Evolutionary conservation across 23 tunicate species (phyloP).

Genomic region (Botrylloides violaceus): DNA sequence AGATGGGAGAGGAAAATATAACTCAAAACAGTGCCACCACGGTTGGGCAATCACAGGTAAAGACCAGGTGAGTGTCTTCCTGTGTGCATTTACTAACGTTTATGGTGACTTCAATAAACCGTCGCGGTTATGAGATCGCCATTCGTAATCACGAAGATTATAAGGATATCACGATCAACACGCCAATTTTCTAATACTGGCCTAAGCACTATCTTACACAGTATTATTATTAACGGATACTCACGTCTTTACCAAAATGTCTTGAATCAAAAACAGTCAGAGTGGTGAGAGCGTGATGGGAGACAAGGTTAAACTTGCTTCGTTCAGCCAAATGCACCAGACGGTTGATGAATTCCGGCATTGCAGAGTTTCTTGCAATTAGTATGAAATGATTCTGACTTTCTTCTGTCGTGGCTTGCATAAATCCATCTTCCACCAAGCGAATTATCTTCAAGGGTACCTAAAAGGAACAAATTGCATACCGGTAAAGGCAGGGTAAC

Average conservation of each 20-base stretch:
- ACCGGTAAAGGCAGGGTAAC: too few species aligned
- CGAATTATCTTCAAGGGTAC: conserved; percentile 37
- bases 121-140: neutral
- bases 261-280: conserved; percentile 37
- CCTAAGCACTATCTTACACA: too few species aligned
- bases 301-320: conserved; percentile 64
- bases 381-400: conserved; percentile 73
- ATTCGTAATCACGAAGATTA: too few species aligned
- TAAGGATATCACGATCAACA: too few species aligned
- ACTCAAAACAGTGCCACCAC: too few species aligned
- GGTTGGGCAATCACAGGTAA: too few species aligned
- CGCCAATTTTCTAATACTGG: too few species aligned
- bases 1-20: too few species aligned
- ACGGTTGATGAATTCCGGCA: conserved; percentile 58
- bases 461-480: too few species aligned
- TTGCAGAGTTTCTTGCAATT: conserved; percentile 67
- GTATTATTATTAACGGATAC: neutral
- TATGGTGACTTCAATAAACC: too few species aligned
- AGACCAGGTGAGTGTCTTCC: too few species aligned
- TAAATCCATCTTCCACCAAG: conserved; percentile 51
- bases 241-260: conserved; percentile 31
- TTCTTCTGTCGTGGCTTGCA: conserved; percentile 51
- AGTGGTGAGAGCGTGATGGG: conserved; percentile 75
- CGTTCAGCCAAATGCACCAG: conserved; percentile 54
- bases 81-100: too few species aligned